phyloP scores from a whole-genome alignment of 1,140 invertebrate genomes.

The Vanessa tameamea region DNA sequence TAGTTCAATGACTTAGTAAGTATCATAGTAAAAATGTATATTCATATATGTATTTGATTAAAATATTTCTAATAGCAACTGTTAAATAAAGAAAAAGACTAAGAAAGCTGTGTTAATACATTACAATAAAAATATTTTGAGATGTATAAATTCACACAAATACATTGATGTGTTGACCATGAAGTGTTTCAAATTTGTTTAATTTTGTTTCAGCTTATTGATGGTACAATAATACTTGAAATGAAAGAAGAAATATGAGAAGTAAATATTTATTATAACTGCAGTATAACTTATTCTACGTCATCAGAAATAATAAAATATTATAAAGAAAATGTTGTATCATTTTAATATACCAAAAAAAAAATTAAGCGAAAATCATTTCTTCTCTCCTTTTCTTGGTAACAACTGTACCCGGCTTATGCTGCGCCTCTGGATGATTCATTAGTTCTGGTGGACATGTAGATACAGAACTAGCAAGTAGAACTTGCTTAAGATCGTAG shows the following conservation, averaged over 20 bases:
- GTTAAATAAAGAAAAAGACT: too few relatives aligned
- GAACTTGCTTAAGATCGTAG: slow-evolving; percentile 97
- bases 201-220: slow-evolving; percentile 30
- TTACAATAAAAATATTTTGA: too few relatives aligned
- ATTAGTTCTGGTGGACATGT: slow-evolving; percentile 97
- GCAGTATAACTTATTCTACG: slow-evolving; percentile 34
- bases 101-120: too few relatives aligned
- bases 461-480: slow-evolving; percentile 95
- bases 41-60: too few relatives aligned
- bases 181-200: background rate
- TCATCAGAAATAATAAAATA: slow-evolving; percentile 37
- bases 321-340: slow-evolving; percentile 1
- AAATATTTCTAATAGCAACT: too few relatives aligned
- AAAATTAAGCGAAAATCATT: slow-evolving; percentile 91
- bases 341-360: background rate
- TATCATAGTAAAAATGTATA: background rate
- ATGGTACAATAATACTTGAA: slow-evolving; percentile 12
- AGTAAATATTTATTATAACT: slow-evolving; percentile 44
- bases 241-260: slow-evolving; percentile 31
- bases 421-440: slow-evolving; percentile 99
- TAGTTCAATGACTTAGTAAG: slow-evolving; percentile 2
- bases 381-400: slow-evolving; percentile 97
- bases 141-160: background rate
- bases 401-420: slow-evolving; percentile 97
- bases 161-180: background rate